Base-by-base conservation (phyloP, 2,797 vertebrate species). In the Mionectes olivaceus region DNA sequence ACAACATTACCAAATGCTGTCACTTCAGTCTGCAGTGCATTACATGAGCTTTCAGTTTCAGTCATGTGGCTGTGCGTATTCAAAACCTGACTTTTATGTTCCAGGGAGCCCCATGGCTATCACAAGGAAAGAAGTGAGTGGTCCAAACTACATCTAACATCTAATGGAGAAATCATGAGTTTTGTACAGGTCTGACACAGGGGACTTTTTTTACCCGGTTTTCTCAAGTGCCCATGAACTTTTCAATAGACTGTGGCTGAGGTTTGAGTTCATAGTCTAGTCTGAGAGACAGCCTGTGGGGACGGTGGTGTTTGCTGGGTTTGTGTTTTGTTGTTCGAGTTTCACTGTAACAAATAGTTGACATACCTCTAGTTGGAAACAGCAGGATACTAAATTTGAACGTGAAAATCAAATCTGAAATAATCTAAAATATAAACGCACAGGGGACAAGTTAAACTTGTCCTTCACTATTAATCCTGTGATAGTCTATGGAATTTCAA, bases 261-360 rank as follows among this genome's bases (percentile, higher is more conserved):
- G 57, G 35, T 88, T 67, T 92, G 83, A 92, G 55, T 57, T 83
- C 0, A 0, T 67, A 56, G 65, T 30, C 61, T 74, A 60, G 57
- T 67, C 64, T 93, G 81, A 94, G 60, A 89, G 55, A 32, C 23
- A 43, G 71, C 60, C 60, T 64, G 53, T 55, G 80, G 43, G 78
- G 52, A 23, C 17, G 28, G 50, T 37, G 35, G 43, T 46, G 53
- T 53, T 86, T 49, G 82, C 24, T 87, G n/a, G 27, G 35, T 83
- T 82, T 88, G 82, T 86, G 52, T 79, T 95, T 81, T 78, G 46
- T 88, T 92, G 57, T 93, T 75, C 57, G 56, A 37, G 67, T 93
- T 88, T 92, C 90, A 75, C 55, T 74, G 73, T 83, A 91, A 86
- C 44, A 87, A 77, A 78, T 33, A 65, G 70, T 27, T 93, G 93